phyloP scores from a whole-genome alignment of 1,140 invertebrate genomes.

The Sipha flava region DNA sequence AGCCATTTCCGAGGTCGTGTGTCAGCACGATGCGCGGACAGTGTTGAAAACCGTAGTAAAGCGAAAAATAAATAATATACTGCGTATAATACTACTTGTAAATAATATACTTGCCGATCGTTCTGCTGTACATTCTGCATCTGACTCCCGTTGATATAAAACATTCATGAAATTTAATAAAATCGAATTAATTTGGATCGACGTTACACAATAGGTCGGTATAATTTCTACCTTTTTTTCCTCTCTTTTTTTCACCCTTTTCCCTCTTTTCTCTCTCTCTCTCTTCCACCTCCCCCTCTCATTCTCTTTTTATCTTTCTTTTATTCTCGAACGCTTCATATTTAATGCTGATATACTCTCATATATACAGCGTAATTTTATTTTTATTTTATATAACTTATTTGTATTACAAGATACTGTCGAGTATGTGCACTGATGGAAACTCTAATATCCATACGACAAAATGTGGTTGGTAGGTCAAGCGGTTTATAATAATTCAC shows the following conservation, averaged over 20 bases:
- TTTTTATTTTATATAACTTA: not conserved
- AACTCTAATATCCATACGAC: not conserved
- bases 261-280: not conserved
- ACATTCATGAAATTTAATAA: not conserved
- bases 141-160: not conserved
- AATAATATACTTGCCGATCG: too few relatives aligned
- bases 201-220: not conserved
- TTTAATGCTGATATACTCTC: too few relatives aligned
- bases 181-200: not conserved
- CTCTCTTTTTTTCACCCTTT: not conserved
- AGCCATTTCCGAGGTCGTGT: too few relatives aligned
- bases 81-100: too few relatives aligned
- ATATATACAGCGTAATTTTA: not conserved
- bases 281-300: too few relatives aligned
- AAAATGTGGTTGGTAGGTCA: not conserved
- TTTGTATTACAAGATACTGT: not conserved
- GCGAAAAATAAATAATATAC: too few relatives aligned
- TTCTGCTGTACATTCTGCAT: too few relatives aligned
- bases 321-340: too few relatives aligned
- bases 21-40: too few relatives aligned
- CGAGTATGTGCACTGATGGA: not conserved
- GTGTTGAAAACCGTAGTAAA: too few relatives aligned
- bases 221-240: too few relatives aligned
- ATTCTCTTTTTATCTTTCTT: too few relatives aligned
- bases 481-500: not conserved